Conservation (phyloP, 2,113 vertebrate species). For the Raja brachyura region DNA sequence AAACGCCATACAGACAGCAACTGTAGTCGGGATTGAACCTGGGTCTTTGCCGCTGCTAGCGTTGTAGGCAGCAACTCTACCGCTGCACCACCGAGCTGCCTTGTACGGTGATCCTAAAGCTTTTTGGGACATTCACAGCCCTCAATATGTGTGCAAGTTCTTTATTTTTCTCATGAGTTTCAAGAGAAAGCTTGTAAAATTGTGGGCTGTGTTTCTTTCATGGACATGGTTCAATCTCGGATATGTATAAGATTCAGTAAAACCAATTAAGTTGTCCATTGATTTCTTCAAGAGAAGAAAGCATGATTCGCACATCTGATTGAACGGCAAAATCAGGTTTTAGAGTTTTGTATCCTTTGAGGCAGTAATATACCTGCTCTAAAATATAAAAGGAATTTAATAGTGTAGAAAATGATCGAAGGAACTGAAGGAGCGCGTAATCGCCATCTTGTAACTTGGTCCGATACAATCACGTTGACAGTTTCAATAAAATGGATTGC, state of each 20-base stretch:
- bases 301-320: neutral
- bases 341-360: neutral
- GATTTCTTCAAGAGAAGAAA: conserved; percentile 10
- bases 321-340: neutral
- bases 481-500: conserved; percentile 20
- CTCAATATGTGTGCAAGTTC: neutral
- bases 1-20: no score
- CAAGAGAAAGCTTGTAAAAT: neutral
- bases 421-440: neutral
- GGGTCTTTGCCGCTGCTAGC: no score
- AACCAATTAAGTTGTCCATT: conserved; percentile 20
- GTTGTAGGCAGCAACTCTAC: no score
- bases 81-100: no score
- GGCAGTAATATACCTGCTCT: neutral
- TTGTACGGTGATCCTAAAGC: neutral
- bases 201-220: neutral
- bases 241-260: neutral
- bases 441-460: neutral
- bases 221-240: neutral
- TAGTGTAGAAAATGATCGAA: neutral
- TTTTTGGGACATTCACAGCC: neutral
- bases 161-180: neutral
- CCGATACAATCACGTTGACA: neutral
- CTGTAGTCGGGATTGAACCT: no score
- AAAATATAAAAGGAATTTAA: conserved; percentile 9